Evolutionary conservation across 2,797 vertebrate species (phyloP).

Genomic region (Buceros bicornis): DNA sequence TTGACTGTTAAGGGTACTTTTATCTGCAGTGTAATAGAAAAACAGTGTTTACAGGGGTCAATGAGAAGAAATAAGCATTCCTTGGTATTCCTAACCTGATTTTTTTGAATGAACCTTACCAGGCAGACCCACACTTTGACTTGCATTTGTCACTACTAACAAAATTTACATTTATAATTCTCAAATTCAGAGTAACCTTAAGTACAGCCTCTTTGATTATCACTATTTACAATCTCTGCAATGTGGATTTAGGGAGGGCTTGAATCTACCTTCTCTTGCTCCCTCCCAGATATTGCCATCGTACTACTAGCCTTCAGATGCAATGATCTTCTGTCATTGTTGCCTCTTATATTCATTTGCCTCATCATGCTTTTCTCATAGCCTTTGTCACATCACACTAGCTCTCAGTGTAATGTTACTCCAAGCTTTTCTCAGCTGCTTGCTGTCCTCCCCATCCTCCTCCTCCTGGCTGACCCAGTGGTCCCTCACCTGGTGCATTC

Average conservation of each 20-base stretch:
- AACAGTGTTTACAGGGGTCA: background rate
- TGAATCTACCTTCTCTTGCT: background rate
- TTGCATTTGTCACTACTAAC: background rate
- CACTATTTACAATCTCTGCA: background rate
- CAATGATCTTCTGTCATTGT: background rate
- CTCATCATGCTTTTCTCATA: background rate
- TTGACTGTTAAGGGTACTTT: background rate
- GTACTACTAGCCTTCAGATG: background rate
- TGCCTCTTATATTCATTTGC: background rate
- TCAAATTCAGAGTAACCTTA: background rate
- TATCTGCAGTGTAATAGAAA: background rate
- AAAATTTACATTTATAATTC: background rate
- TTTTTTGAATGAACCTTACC: background rate
- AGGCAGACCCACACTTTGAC: background rate
- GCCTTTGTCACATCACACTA: background rate
- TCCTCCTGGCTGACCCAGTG: background rate
- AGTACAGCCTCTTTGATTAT: background rate
- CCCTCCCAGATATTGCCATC: background rate
- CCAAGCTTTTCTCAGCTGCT: background rate
- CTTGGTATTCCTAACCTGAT: background rate
- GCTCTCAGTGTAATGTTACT: background rate
- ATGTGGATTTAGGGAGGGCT: background rate
- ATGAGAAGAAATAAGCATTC: background rate
- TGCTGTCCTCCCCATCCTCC: background rate
- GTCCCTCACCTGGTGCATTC: accelerated